Base-by-base conservation (phyloP, 2,888 invertebrate species). In the Pasiphila rectangulata region DNA sequence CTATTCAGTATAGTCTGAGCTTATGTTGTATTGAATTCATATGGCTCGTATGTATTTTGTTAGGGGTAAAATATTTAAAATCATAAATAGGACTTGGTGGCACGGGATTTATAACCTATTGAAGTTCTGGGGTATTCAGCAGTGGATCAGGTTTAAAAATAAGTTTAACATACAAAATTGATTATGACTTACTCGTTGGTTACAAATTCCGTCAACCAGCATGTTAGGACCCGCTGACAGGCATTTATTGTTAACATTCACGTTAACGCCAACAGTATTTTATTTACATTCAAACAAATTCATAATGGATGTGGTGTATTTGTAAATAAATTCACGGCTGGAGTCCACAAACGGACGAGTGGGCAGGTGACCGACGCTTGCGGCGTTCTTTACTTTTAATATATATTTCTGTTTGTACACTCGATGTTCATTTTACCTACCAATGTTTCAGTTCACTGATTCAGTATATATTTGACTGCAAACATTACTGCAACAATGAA, bases 301-400 rank as follows among this genome's bases (percentile, higher is more conserved):
- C 64, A 70, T 76, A 78, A 81, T 77, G 73, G 69, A 80, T 75
- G 72, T 56, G 64, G 63, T 75, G 69, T 72, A 79, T 81, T 80
- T 73, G 75, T 75, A 80, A 79, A 80, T 75, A 79, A 80, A 75
- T 75, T 72, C 72, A 68, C 67, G 55, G 67, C 54, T 54, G 63
- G 55, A 51, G 38, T 58, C 61, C 56, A 54, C 56, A 43, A 43
- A 61, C 52, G 63, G 61, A 65, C 59, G 60, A 59, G 61, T 59
- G 64, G 60, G 64, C 56, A 64, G 63, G 55, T 57, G 57, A 52
- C 54, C 54, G 46, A 44, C 56, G 71, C 78, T 70, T 57, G 57
- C 56, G 75, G 77, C 71, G 60, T 56, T 75, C 76, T 80, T 82
- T 76, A 72, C 79, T 80, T 75, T 79, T 76, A 71, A 5, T 69